Conservation (phyloP, 2,888 invertebrate species). For the Timema podura region DNA sequence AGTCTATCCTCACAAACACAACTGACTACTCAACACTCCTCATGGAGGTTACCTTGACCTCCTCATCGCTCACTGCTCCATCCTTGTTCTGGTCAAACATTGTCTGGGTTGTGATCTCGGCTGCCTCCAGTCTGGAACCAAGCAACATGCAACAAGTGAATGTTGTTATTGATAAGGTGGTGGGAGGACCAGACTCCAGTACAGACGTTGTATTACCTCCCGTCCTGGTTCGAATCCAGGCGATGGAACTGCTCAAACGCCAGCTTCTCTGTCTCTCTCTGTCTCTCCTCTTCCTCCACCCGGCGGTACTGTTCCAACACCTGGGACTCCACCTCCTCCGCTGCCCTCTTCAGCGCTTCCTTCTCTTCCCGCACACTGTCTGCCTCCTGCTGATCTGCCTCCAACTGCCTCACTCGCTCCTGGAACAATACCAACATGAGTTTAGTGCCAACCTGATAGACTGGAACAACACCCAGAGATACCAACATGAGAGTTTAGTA, state of each 20-base stretch:
- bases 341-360: slow-evolving; percentile 62
- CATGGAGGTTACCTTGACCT: slow-evolving; percentile 43
- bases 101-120: slow-evolving; percentile 65
- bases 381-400: slow-evolving; percentile 71
- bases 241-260: slow-evolving; percentile 68
- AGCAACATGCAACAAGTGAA: background rate
- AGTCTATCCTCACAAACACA: too few species aligned
- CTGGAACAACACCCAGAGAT: too few species aligned
- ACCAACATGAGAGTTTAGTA: too few species aligned
- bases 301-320: slow-evolving; percentile 74
- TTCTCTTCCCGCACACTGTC: slow-evolving; percentile 74
- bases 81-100: slow-evolving; percentile 87
- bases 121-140: slow-evolving; percentile 55
- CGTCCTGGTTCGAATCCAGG: slow-evolving; percentile 79
- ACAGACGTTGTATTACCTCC: slow-evolving; percentile 42
- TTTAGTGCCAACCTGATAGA: too few species aligned
- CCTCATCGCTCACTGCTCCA: slow-evolving; percentile 83
- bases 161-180: background rate
- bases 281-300: slow-evolving; percentile 56
- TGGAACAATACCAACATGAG: slow-evolving; percentile 37
- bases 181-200: background rate
- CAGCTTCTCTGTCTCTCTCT: slow-evolving; percentile 57
- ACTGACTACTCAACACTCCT: too few species aligned
- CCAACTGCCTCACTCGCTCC: slow-evolving; percentile 63
- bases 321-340: slow-evolving; percentile 68